Conservation (phyloP, 2,888 invertebrate genomes). For the Gordius sp. region DNA sequence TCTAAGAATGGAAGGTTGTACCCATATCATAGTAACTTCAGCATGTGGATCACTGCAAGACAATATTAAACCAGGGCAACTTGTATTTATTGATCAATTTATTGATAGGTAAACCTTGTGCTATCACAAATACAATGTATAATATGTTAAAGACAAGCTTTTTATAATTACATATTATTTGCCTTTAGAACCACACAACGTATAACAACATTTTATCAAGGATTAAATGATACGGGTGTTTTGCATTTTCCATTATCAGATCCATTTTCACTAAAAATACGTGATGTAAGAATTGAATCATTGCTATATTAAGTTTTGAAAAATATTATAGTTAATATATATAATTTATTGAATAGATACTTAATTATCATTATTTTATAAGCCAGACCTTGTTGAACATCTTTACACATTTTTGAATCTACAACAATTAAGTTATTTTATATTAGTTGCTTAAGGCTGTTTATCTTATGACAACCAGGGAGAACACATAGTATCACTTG, state of each 20-base stretch:
- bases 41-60: constrained; percentile 74
- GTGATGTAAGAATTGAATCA: not conserved
- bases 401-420: too few relatives aligned
- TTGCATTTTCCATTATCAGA: constrained; percentile 76
- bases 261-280: constrained; percentile 45
- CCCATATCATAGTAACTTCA: constrained; percentile 67
- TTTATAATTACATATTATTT: constrained; percentile 9
- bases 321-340: too few relatives aligned
- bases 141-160: too few relatives aligned
- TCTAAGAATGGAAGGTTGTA: constrained; percentile 52
- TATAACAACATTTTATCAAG: constrained; percentile 57
- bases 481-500: too few relatives aligned
- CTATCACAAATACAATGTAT: too few relatives aligned
- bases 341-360: too few relatives aligned
- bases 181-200: constrained; percentile 37
- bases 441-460: too few relatives aligned
- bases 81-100: constrained; percentile 52
- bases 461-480: too few relatives aligned
- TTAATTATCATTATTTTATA: too few relatives aligned
- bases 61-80: constrained; percentile 54
- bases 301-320: too few relatives aligned
- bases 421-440: too few relatives aligned
- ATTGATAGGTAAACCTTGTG: constrained; percentile 36
- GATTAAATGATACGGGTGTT: constrained; percentile 43
- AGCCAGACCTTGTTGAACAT: too few relatives aligned